Evolutionary conservation across 2,113 vertebrate genomes (phyloP).

Genomic region (Chunga burmeisteri): DNA sequence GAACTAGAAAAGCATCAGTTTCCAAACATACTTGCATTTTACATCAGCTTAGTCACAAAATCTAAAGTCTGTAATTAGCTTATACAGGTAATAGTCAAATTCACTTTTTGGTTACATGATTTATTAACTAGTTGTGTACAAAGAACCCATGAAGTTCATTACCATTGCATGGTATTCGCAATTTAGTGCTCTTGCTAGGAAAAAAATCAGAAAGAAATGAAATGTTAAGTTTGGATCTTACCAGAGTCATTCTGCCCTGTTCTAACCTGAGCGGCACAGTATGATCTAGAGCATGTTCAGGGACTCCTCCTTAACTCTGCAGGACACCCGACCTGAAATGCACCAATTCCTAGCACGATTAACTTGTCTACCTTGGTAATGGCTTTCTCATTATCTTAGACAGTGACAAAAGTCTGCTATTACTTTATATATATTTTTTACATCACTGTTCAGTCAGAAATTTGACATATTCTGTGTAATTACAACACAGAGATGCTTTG

Average conservation of each 20-base stretch:
- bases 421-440: background rate
- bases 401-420: background rate
- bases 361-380: background rate
- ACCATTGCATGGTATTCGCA: background rate
- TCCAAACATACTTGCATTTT: background rate
- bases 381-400: background rate
- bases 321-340: rapidly evolving
- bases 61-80: background rate
- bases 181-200: background rate
- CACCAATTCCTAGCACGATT: background rate
- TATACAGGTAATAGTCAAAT: background rate
- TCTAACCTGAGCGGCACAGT: background rate
- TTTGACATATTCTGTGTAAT: background rate
- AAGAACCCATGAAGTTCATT: background rate
- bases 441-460: background rate
- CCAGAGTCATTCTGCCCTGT: background rate
- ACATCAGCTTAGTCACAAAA: background rate
- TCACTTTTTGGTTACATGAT: background rate
- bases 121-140: background rate
- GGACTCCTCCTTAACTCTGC: background rate
- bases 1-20: background rate
- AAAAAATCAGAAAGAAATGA: background rate
- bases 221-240: background rate
- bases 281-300: background rate
- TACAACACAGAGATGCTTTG: background rate